Conservation (phyloP, 2,797 vertebrate genomes). For the Champsocephalus esox region DNA sequence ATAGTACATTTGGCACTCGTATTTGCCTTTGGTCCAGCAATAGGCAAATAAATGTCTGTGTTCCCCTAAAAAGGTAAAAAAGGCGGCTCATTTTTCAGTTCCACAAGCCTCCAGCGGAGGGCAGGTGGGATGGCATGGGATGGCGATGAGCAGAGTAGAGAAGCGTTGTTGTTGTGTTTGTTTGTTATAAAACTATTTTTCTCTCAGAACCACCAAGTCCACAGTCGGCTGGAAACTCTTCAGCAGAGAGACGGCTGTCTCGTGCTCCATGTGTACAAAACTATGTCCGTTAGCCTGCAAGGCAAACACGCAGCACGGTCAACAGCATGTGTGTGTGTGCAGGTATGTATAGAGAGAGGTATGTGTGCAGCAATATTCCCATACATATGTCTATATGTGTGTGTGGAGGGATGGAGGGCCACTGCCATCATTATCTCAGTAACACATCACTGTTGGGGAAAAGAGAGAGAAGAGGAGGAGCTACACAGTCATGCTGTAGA, state of each 20-base stretch:
- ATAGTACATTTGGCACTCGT: slow-evolving; percentile 98
- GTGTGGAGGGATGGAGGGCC: slow-evolving; percentile 73
- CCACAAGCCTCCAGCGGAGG: slow-evolving; percentile 71
- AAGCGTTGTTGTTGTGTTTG: slow-evolving; percentile 69
- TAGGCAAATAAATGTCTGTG: slow-evolving; percentile 91
- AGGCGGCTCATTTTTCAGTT: slow-evolving; percentile 72
- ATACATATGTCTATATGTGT: slow-evolving; percentile 45
- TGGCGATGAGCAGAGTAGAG: slow-evolving; percentile 72
- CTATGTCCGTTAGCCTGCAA: slow-evolving; percentile 99
- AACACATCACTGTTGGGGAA: slow-evolving; percentile 85
- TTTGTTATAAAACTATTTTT: slow-evolving; percentile 78
- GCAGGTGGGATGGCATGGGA: slow-evolving; percentile 63
- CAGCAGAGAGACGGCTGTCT: slow-evolving; percentile 97
- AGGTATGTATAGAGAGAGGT: slow-evolving; percentile 61
- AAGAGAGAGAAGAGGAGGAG: slow-evolving; percentile 82
- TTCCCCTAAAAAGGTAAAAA: slow-evolving; percentile 71
- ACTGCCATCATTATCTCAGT: slow-evolving; percentile 86
- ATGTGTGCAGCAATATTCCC: slow-evolving; percentile 61
- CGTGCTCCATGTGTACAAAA: slow-evolving; percentile 99
- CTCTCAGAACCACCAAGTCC: slow-evolving; percentile 99
- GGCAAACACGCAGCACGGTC: slow-evolving; percentile 83
- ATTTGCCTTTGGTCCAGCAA: slow-evolving; percentile 99
- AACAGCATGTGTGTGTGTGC: slow-evolving; percentile 76
- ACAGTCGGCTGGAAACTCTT: slow-evolving; percentile 99
- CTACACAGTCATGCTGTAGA: slow-evolving; percentile 87